A percentile compares a stretch with the other conserved stretches of the same genome.
phyloP scores from a whole-genome alignment of 2,797 vertebrate species.

The Pyrocephalus nanus region DNA sequence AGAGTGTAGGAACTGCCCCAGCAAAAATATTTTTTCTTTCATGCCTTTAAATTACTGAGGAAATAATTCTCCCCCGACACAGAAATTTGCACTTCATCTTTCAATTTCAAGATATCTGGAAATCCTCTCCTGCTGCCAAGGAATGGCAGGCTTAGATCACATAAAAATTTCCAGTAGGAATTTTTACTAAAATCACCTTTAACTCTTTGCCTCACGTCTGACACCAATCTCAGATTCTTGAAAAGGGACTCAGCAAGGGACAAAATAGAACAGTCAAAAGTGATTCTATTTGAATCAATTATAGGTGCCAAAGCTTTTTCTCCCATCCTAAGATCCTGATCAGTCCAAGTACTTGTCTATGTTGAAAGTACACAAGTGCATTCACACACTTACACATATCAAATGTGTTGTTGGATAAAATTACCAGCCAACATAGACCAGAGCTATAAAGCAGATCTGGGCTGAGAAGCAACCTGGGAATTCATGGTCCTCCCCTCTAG shows the following conservation, averaged over 20 bases:
- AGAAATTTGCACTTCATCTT: neutral
- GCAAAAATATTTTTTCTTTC: neutral
- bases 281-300: neutral
- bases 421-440: conserved; percentile 25
- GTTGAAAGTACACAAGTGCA: neutral
- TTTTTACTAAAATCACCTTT: neutral
- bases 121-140: neutral
- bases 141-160: neutral
- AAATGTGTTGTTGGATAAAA: conserved; percentile 30
- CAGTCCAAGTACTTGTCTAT: neutral
- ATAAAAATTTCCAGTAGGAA: neutral
- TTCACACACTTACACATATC: neutral
- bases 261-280: neutral
- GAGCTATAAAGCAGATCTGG: neutral
- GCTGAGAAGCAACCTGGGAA: neutral
- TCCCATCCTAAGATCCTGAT: neutral
- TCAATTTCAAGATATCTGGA: neutral
- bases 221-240: neutral
- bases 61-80: neutral
- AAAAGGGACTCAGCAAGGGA: neutral
- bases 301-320: neutral
- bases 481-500: neutral
- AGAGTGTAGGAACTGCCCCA: neutral
- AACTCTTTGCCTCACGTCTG: neutral
- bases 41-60: neutral